phyloP scores from a whole-genome alignment of 2,888 invertebrate species.

The Polydrusus tereticollis region DNA sequence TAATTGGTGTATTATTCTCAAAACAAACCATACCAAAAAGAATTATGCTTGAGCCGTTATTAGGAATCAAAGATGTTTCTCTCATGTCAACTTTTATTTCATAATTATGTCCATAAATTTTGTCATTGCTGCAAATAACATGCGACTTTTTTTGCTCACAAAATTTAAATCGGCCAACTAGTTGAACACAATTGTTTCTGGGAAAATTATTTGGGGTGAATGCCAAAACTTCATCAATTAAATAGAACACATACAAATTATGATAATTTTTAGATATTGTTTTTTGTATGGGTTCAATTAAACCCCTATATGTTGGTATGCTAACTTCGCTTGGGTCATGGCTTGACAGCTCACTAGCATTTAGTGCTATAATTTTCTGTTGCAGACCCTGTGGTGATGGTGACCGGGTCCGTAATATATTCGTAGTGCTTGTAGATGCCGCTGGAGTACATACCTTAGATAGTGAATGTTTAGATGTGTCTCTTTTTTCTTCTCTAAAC shows the following conservation, averaged over 20 bases:
- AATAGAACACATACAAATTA: constrained; percentile 25
- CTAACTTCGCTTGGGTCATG: not conserved
- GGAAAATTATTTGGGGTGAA: constrained; percentile 31
- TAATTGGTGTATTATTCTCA: constrained; percentile 11
- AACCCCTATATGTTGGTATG: not conserved
- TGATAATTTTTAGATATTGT: constrained; percentile 15
- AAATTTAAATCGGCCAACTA: constrained; percentile 8
- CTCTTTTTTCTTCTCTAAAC: no score
- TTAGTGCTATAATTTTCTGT: not conserved
- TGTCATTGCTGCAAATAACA: constrained; percentile 4
- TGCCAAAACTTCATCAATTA: constrained; percentile 15
- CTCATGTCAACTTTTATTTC: constrained; percentile 13
- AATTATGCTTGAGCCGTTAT: not conserved
- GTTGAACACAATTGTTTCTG: constrained; percentile 20
- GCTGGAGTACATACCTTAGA: no score
- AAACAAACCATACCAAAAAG: constrained; percentile 17
- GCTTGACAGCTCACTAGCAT: no score
- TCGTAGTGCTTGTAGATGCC: no score
- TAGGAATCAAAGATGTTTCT: not conserved
- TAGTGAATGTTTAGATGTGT: no score
- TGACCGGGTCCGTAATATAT: not conserved
- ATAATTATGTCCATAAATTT: not conserved
- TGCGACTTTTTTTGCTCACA: not conserved
- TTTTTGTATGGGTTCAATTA: constrained; percentile 9
- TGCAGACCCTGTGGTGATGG: not conserved